Base-by-base conservation (phyloP, 92 coral and sea anemone species). In the Chrysogorgia sp. region DNA sequence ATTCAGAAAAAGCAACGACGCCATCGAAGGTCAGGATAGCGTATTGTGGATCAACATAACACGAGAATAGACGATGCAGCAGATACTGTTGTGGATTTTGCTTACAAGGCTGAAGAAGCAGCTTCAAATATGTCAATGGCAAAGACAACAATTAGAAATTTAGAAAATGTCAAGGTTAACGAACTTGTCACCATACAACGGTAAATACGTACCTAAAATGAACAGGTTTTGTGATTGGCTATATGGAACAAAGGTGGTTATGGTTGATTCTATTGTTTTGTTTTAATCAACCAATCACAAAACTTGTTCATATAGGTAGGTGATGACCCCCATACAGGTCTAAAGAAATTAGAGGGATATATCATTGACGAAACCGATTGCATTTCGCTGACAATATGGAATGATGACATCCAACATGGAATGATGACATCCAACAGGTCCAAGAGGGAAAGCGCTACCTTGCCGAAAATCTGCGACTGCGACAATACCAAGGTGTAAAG, bases 31-130 rank as follows among this genome's bases (percentile, higher is more conserved):
- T 21, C 30, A 43, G 9, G 57, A 40, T 8, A 67, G 41, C 7
- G 57, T 67, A 2, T 20, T 67, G 32, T 67, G 75, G 75, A 26
- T 67, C 10, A 67, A 67, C 41, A 41, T 7, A 67, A 67, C 12
- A 43, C 75, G 2, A 67, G 75, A 67, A 67, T 67, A 3, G 75
- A 67, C 23, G 75, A 67, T 67, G 75, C 75, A 0, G 53, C 75
- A 22, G 75, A 67, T 67, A 67, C 56, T 0, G 7, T 21, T 40
- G 75, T 67, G 4, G 75, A 67, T 67, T 67, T 67, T 26, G 20
- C 41, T 14, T 67, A 37, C 56, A 43, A 22, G 13, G 6, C 29
- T 7, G 33, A 7, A n/a, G 53, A 43, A n/a, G 75, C 57, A 14
- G 30, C 22, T 26, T 21, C 71, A 15, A 35, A 28, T 35, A 32